These are phyloP conservation scores for Datnioides undecimradiatus DNA, from an alignment of 2,113 vertebrate species.

Conservation along the genomic window DNA sequence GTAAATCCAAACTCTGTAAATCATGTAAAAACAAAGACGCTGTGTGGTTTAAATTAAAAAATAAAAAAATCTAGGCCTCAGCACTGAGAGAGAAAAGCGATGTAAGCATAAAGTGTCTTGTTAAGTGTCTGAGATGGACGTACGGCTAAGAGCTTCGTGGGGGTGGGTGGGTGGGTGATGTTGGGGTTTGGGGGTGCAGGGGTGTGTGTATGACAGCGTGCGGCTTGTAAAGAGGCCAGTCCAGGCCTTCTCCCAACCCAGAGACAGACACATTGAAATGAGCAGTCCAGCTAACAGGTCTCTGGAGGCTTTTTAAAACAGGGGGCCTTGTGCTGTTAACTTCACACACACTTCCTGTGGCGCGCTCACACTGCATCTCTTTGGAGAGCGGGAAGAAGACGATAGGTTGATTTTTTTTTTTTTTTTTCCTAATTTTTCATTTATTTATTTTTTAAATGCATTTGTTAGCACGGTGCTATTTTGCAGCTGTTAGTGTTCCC, in stretches of 20 bases:
- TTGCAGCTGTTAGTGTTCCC: slow-evolving; percentile 3
- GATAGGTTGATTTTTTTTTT: slow-evolving; percentile 13
- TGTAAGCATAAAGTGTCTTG: slow-evolving; percentile 79
- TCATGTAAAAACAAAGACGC: slow-evolving; percentile 27
- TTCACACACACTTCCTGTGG: slow-evolving; percentile 85
- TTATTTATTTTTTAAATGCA: background rate
- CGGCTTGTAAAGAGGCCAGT: slow-evolving; percentile 69
- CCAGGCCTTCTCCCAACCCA: slow-evolving; percentile 80
- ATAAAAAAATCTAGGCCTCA: background rate
- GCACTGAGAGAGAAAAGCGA: slow-evolving; percentile 60
- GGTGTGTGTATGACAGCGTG: slow-evolving; percentile 56
- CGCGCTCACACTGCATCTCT: slow-evolving; percentile 64
- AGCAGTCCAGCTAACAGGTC: slow-evolving; percentile 87
- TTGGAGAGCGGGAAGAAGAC: slow-evolving; percentile 8
- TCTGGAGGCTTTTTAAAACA: slow-evolving; percentile 88
- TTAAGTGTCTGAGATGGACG: slow-evolving; percentile 80
- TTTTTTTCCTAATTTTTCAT: too few relatives aligned
- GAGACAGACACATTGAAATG: slow-evolving; percentile 89
- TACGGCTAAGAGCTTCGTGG: slow-evolving; percentile 69
- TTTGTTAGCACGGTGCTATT: slow-evolving; percentile 31
- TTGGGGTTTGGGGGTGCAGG: background rate
- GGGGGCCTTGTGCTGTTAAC: slow-evolving; percentile 84
- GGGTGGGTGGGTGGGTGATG: slow-evolving; percentile 15
- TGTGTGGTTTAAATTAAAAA: background rate
- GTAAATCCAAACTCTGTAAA: slow-evolving; percentile 16